phyloP scores from a whole-genome alignment of 2,888 invertebrate genomes.

The Cerceris rybyensis region DNA sequence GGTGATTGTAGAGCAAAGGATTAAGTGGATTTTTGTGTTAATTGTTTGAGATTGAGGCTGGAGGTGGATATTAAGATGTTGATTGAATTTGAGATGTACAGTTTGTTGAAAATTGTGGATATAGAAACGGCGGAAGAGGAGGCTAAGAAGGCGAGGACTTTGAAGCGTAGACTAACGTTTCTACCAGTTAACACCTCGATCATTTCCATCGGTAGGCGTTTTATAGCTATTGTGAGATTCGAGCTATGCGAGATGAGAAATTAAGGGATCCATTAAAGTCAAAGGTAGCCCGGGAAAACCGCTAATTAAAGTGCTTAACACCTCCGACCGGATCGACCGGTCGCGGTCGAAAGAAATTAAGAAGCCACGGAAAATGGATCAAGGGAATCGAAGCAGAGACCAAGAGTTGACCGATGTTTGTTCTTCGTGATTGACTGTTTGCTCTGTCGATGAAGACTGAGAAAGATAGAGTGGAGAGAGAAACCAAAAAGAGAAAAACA shows the following conservation, averaged over 20 bases:
- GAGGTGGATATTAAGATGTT: background rate
- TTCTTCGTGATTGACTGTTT: constrained; percentile 69
- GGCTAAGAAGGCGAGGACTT: background rate
- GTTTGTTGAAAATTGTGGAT: background rate
- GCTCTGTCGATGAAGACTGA: constrained; percentile 12
- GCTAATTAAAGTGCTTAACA: constrained; percentile 74
- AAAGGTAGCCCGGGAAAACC: constrained; percentile 57
- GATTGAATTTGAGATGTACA: too few relatives aligned
- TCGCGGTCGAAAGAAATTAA: constrained; percentile 50
- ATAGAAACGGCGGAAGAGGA: background rate
- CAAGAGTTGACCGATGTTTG: constrained; percentile 50
- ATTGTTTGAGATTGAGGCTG: too few relatives aligned
- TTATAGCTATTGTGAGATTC: constrained; percentile 48
- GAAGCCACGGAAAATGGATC: constrained; percentile 56
- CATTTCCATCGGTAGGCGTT: constrained; percentile 46
- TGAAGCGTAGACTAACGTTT: constrained; percentile 39
- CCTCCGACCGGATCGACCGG: constrained; percentile 64
- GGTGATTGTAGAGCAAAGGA: too few relatives aligned
- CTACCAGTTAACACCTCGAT: constrained; percentile 62
- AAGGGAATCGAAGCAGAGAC: constrained; percentile 38
- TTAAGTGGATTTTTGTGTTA: background rate
- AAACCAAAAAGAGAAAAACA: background rate
- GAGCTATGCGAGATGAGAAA: constrained; percentile 59
- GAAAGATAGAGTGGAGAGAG: constrained; percentile 5
- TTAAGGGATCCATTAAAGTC: constrained; percentile 69